phyloP scores from a whole-genome alignment of 2,113 vertebrate genomes.

The Paracanthobrama guichenoti region DNA sequence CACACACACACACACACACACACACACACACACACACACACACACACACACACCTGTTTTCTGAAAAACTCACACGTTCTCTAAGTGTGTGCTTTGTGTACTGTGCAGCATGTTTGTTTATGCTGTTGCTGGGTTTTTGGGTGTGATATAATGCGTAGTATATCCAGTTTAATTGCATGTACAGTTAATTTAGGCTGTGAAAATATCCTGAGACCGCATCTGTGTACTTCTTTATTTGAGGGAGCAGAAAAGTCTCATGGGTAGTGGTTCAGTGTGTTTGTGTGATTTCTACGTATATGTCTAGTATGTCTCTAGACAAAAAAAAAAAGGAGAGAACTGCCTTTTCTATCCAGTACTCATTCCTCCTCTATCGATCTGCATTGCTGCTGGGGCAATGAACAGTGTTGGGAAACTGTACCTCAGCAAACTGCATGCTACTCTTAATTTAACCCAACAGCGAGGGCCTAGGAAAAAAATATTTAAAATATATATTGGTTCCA shows the following conservation, averaged over 20 bases:
- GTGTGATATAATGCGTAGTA: background rate
- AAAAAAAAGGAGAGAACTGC: background rate
- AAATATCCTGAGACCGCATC: background rate
- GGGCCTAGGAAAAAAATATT: background rate
- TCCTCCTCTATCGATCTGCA: background rate
- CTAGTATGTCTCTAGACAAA: background rate
- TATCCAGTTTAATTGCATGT: background rate
- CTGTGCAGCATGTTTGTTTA: background rate
- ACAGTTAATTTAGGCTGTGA: constrained; percentile 8
- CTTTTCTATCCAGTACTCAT: background rate
- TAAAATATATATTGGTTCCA: background rate
- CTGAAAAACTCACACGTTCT: background rate
- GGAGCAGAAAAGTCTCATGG: background rate
- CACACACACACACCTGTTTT: background rate
- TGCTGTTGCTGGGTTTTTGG: background rate
- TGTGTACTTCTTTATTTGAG: background rate
- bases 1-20: background rate
- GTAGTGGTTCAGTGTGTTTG: background rate
- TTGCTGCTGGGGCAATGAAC: background rate
- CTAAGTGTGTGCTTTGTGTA: background rate
- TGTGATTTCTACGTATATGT: background rate
- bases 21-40: too few relatives aligned
- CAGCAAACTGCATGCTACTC: background rate
- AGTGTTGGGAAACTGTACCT: background rate
- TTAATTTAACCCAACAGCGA: background rate